A percentile compares a stretch with the other conserved stretches of the same genome.
Evolutionary conservation across 2,888 invertebrate species (phyloP).

Genomic region (Drosophila melanosoma): DNA sequence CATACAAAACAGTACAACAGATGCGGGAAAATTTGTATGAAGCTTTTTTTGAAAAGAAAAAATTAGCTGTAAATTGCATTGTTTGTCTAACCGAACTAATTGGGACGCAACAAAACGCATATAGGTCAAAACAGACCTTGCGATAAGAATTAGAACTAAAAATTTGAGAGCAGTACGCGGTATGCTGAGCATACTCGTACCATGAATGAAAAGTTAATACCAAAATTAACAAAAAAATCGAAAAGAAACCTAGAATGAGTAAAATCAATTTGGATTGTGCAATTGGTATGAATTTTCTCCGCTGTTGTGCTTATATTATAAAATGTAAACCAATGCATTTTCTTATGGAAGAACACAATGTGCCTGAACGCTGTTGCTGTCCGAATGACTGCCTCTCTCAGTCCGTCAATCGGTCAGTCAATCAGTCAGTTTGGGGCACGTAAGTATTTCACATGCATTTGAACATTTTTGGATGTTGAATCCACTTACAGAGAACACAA

Average conservation of each 20-base stretch:
- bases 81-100: conserved; percentile 58
- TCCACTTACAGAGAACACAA: conserved; percentile 44
- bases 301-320: conserved; percentile 62
- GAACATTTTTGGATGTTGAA: conserved; percentile 61
- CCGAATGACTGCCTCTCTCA: conserved; percentile 20
- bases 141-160: conserved; percentile 24
- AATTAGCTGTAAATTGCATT: conserved; percentile 71
- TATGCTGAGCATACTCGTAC: conserved; percentile 46
- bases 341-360: conserved; percentile 58
- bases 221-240: conserved; percentile 3
- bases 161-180: conserved; percentile 30
- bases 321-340: conserved; percentile 72
- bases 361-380: conserved; percentile 50
- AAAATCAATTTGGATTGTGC: conserved; percentile 68
- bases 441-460: conserved; percentile 76
- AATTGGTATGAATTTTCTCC: conserved; percentile 81
- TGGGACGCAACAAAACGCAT: conserved; percentile 67
- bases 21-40: conserved; percentile 75
- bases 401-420: conserved; percentile 20
- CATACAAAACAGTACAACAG: conserved; percentile 52
- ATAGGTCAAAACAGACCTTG: conserved; percentile 2
- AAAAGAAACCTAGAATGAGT: conserved; percentile 23
- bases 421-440: conserved; percentile 42
- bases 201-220: conserved; percentile 1
- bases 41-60: conserved; percentile 38